phyloP scores from a whole-genome alignment of 2,888 invertebrate genomes.

The Pseudococcus jackbeardsleyi region DNA sequence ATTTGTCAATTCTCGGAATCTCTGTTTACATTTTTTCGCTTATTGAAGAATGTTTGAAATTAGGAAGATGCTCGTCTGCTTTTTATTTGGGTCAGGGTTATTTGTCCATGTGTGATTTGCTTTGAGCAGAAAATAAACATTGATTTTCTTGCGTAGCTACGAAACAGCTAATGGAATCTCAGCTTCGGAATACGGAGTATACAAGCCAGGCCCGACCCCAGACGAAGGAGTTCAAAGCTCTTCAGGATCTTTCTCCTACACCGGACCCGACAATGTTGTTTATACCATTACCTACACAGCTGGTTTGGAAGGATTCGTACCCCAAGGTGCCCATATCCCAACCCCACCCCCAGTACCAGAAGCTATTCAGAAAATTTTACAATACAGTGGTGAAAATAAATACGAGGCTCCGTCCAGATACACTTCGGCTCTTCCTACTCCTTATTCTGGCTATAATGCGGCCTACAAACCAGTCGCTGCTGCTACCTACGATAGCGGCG shows the following conservation, averaged over 20 bases:
- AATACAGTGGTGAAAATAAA: slow-evolving; percentile 50
- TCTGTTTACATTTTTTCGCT: slow-evolving; percentile 11
- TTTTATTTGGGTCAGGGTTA: slow-evolving; percentile 37
- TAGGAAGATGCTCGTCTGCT: slow-evolving; percentile 26
- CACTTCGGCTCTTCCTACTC: slow-evolving; percentile 60
- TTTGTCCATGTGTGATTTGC: background rate
- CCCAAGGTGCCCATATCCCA: slow-evolving; percentile 69
- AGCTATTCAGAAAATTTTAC: slow-evolving; percentile 67
- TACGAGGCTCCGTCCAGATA: slow-evolving; percentile 54
- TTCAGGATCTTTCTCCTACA: slow-evolving; percentile 75
- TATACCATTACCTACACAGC: slow-evolving; percentile 77
- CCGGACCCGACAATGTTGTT: slow-evolving; percentile 80
- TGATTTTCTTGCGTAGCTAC: slow-evolving; percentile 72
- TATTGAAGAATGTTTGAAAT: background rate
- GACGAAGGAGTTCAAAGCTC: slow-evolving; percentile 68
- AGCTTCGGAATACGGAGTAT: slow-evolving; percentile 79
- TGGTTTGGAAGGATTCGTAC: slow-evolving; percentile 77
- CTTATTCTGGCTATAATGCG: slow-evolving; percentile 52
- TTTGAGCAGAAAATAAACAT: slow-evolving; percentile 24
- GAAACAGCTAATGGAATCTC: slow-evolving; percentile 83
- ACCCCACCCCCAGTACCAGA: slow-evolving; percentile 69
- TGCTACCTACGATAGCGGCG: slow-evolving; percentile 7
- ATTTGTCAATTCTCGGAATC: slow-evolving; percentile 14
- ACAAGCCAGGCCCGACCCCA: slow-evolving; percentile 74
- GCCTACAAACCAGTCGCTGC: slow-evolving; percentile 40